A percentile compares a stretch with the other conserved stretches of the same genome.
phyloP scores from a whole-genome alignment of 1,140 invertebrate species.

The Eueides isabella region DNA sequence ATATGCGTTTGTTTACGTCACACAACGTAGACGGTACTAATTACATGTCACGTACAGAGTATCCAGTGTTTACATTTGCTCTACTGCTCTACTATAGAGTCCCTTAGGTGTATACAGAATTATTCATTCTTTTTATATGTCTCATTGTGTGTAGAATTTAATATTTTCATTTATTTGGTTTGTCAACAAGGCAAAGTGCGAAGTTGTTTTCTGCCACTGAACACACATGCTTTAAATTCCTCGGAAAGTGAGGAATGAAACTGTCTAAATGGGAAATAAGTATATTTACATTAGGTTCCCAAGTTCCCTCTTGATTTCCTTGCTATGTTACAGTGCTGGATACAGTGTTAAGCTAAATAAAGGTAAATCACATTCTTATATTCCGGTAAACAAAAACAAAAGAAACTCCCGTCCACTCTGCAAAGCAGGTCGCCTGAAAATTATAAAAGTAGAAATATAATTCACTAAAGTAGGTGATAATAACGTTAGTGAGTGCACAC shows the following conservation, averaged over 20 bases:
- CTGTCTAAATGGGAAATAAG: no score
- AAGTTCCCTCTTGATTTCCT: no score
- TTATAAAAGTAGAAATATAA: not conserved
- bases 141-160: no score
- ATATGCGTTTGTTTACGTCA: not conserved
- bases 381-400: not conserved
- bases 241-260: no score
- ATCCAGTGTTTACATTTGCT: not conserved
- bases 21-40: not conserved
- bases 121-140: not conserved
- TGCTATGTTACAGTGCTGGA: no score
- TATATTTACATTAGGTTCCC: no score
- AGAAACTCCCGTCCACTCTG: not conserved
- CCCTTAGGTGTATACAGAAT: not conserved
- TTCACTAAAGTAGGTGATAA: slow-evolving; percentile 2
- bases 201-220: no score
- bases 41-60: slow-evolving; percentile 5
- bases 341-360: no score
- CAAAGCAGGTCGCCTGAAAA: slow-evolving; percentile 4
- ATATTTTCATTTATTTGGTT: no score
- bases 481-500: not conserved
- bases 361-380: no score
- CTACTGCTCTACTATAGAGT: not conserved
- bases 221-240: no score
- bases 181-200: no score